These are phyloP conservation scores for Calypte anna DNA, from an alignment of 2,113 vertebrate species.

Conservation along the genomic window DNA sequence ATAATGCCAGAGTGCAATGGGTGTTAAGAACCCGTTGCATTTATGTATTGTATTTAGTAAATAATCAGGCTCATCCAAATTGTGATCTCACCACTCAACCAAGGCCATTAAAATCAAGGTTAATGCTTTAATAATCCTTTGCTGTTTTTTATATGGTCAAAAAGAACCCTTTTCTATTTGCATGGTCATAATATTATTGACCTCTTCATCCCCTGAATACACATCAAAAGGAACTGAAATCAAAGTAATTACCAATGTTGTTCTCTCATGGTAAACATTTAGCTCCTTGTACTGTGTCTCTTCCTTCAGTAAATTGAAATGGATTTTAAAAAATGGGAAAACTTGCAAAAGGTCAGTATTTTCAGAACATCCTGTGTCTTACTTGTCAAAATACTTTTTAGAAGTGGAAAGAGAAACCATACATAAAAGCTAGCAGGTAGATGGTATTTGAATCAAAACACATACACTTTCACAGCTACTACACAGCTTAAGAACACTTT, in stretches of 20 bases:
- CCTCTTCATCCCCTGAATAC: constrained; percentile 83
- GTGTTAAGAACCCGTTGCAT: constrained; percentile 90
- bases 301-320: constrained; percentile 72
- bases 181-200: constrained; percentile 88
- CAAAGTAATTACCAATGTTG: constrained; percentile 83
- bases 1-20: constrained; percentile 95
- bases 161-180: constrained; percentile 85
- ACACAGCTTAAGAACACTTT: background rate
- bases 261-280: constrained; percentile 81
- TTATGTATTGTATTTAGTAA: constrained; percentile 94
- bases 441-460: background rate
- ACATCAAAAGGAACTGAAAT: constrained; percentile 85
- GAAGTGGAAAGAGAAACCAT: constrained; percentile 3
- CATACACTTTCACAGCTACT: background rate
- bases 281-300: constrained; percentile 69
- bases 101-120: constrained; percentile 91
- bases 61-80: constrained; percentile 93
- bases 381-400: constrained; percentile 43
- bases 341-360: constrained; percentile 59
- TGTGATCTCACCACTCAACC: constrained; percentile 90
- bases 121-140: constrained; percentile 91
- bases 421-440: background rate
- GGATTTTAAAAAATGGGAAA: constrained; percentile 65
- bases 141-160: constrained; percentile 82
- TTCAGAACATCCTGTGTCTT: constrained; percentile 41